Base-by-base conservation (phyloP, 2,797 vertebrate genomes). In the Melanotaenia maccullochi region DNA sequence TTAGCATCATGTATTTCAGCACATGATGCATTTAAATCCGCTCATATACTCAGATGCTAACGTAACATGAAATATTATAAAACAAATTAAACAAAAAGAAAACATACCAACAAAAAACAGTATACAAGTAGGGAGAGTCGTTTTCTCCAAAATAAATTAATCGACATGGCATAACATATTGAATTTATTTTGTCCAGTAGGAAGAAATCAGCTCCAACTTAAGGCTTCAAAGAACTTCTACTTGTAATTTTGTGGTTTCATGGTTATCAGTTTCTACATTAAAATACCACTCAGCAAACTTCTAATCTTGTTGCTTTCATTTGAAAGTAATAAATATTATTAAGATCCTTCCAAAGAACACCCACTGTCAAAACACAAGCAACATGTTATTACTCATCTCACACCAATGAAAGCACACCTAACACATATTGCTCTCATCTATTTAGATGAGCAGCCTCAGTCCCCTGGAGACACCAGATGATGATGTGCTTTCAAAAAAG, bases 401-500 rank as follows among this genome's bases (percentile, higher is more conserved):
- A 20, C 12, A 32, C 13, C 49, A 40, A 44, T 30, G 11, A 32
- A 62, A 5, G 13, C 35, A 55, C 5, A 3, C 36, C 60, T 60
- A 60, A 59, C 30, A 4, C 56, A 51, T 36, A 51, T 30, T 12
- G 61, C 44, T 79, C 59, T 73, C 60, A 60, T 75, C 62, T 66
- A 55, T 78, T 55, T 36, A 63, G 63, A 62, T 6, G 18, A 73
- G 57, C 18, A 40, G 40, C 51, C 35, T 57, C 42, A 24, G 65
- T 73, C 62, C 78, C 51, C 82, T 0, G 5, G 84, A 76, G 85
- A 79, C 49, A 20, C 32, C 12, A 9, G 78, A 71, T 66, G 40
- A 80, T 59, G 68, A 66, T 62, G 36, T 38, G 22, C 60, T 61
- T 64, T 68, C 55, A 51, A 69, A 76, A 57, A 68, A 52, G 33